These are phyloP conservation scores for Egretta garzetta DNA, from an alignment of 2,113 vertebrate species.

Conservation along the genomic window DNA sequence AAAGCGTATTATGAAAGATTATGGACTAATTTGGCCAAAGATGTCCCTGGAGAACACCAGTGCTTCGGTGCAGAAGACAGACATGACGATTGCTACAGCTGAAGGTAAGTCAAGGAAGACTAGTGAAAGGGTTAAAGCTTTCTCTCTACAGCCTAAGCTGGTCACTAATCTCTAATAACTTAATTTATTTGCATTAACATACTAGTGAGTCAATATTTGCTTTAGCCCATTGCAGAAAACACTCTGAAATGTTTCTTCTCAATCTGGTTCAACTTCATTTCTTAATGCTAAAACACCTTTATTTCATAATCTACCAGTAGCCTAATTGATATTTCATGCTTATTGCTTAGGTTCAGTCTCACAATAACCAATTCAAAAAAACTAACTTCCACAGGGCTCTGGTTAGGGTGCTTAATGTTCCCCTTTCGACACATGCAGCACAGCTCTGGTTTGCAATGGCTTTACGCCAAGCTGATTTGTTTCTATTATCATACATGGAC, in stretches of 20 bases:
- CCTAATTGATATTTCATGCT: conserved; percentile 6
- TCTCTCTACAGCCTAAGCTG: not conserved
- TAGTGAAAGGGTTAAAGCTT: not conserved
- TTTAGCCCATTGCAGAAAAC: not conserved
- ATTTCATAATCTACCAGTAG: not conserved
- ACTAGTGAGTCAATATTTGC: not conserved
- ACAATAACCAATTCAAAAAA: not conserved
- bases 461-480: not conserved
- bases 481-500: not conserved
- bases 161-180: not conserved
- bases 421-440: no score
- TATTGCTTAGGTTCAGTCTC: not conserved
- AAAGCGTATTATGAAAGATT: not conserved
- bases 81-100: not conserved
- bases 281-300: not conserved
- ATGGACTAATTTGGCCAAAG: conserved; percentile 39
- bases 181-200: not conserved
- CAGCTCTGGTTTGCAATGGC: not conserved
- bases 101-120: not conserved
- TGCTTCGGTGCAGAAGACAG: not conserved
- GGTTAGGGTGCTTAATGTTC: not conserved
- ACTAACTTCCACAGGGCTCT: not conserved
- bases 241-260: not conserved
- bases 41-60: not conserved
- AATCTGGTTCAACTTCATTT: not conserved